Conservation (phyloP, 2,113 vertebrate genomes). For the Entosphenus tridentatus region DNA sequence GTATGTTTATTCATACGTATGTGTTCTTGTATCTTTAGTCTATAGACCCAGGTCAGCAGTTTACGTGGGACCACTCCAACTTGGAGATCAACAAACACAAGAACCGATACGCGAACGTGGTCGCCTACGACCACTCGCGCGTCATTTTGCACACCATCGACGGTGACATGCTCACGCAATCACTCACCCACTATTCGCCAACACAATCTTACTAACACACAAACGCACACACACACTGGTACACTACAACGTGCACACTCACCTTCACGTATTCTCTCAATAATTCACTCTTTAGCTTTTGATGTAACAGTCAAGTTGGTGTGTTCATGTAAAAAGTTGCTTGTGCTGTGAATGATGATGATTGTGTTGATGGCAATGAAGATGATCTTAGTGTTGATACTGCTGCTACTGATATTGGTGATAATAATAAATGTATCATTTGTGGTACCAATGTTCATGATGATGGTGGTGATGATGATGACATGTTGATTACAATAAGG, state of each 20-base stretch:
- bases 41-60: constrained; percentile 88
- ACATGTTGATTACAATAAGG: too few relatives aligned
- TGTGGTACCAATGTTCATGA: too few relatives aligned
- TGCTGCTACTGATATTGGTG: too few relatives aligned
- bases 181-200: neutral
- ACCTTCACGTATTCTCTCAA: neutral
- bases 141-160: constrained; percentile 38
- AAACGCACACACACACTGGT: neutral
- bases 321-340: too few relatives aligned
- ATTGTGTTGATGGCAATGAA: too few relatives aligned
- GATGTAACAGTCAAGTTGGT: too few relatives aligned
- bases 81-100: constrained; percentile 99
- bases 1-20: too few relatives aligned
- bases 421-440: too few relatives aligned
- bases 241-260: neutral
- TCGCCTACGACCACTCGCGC: constrained; percentile 87
- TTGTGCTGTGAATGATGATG: too few relatives aligned
- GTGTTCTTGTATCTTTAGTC: constrained; percentile 26
- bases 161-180: neutral
- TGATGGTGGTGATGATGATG: too few relatives aligned
- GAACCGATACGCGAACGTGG: constrained; percentile 97
- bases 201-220: neutral
- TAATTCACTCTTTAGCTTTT: too few relatives aligned
- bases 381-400: too few relatives aligned
- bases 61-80: constrained; percentile 96